A percentile compares a stretch with the other conserved stretches of the same genome.
These are phyloP conservation scores for Pitta sordida DNA, from an alignment of 2,113 vertebrate genomes.

Conservation along the genomic window DNA sequence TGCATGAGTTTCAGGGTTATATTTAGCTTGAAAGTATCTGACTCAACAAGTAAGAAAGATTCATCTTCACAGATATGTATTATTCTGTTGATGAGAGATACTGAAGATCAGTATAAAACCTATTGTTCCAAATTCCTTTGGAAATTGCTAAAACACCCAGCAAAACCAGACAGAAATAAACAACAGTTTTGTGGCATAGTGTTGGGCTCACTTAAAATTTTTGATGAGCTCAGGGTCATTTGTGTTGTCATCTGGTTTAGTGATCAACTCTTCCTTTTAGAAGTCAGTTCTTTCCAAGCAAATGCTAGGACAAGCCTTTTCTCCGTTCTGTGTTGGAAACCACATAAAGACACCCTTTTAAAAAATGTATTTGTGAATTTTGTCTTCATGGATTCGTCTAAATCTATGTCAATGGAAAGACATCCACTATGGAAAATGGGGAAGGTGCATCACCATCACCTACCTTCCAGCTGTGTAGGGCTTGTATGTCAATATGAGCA, in stretches of 20 bases:
- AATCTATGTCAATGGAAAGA: background rate
- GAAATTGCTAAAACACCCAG: background rate
- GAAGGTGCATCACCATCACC: background rate
- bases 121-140: background rate
- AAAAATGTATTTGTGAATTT: background rate
- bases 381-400: background rate
- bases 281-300: background rate
- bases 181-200: background rate
- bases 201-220: background rate
- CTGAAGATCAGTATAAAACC: background rate
- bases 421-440: background rate
- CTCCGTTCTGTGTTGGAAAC: background rate
- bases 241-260: background rate
- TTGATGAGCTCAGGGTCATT: background rate
- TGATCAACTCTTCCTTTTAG: background rate
- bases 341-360: background rate
- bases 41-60: background rate
- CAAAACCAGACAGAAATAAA: background rate
- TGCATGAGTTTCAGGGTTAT: background rate
- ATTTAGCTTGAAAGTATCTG: background rate
- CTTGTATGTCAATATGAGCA: rapidly evolving
- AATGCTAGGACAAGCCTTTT: background rate
- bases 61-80: background rate
- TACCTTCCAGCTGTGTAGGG: background rate
- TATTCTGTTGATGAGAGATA: background rate